Evolutionary conservation across 2,113 vertebrate genomes (phyloP).

Genomic region (Zosterops japonicus): DNA sequence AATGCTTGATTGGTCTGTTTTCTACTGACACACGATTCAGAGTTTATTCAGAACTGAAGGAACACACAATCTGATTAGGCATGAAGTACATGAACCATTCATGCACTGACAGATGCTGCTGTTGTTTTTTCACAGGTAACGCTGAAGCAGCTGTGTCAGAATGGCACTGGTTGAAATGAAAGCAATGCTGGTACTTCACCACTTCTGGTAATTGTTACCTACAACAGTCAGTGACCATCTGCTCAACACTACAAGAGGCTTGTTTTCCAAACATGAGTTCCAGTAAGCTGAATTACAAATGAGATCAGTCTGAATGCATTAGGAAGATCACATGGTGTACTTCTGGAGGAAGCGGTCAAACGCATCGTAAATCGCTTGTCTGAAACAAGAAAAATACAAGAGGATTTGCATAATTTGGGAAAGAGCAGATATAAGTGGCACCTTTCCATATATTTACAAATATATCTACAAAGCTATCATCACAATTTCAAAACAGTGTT

Average conservation of each 20-base stretch:
- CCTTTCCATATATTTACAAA: neutral
- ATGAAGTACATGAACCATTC: neutral
- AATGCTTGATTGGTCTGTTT: neutral
- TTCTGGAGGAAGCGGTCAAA: slow-evolving; percentile 91
- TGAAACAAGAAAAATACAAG: slow-evolving; percentile 56
- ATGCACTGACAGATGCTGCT: neutral
- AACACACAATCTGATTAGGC: neutral
- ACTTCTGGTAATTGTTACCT: neutral
- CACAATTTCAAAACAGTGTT: neutral
- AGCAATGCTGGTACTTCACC: neutral
- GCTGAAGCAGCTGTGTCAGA: neutral
- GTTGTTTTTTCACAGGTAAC: neutral
- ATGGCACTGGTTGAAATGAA: neutral
- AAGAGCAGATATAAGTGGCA: fast-evolving
- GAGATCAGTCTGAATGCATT: neutral
- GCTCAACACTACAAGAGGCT: neutral
- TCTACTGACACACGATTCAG: neutral
- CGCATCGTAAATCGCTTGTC: slow-evolving; percentile 93
- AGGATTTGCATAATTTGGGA: neutral
- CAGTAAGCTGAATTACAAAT: neutral
- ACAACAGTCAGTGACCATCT: neutral
- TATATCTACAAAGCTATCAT: neutral
- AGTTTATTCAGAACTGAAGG: neutral
- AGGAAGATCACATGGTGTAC: slow-evolving; percentile 73
- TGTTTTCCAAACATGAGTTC: slow-evolving; percentile 26